Conservation (phyloP, 2,797 vertebrate genomes). For the Rhinatrema bivittatum region DNA sequence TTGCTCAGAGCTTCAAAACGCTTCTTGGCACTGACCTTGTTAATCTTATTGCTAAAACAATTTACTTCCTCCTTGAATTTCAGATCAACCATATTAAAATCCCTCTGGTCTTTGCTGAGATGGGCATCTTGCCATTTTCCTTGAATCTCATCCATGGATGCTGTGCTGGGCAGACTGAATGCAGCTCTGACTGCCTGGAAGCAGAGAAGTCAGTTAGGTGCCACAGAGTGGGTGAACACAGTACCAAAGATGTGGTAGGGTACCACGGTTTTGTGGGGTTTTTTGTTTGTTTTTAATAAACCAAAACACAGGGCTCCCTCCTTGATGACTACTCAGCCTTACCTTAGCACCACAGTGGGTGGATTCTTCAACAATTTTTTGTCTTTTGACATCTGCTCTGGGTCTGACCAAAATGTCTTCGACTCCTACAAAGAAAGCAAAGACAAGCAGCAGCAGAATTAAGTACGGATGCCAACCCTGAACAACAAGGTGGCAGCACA, state of each 20-base stretch:
- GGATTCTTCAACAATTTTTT: slow-evolving; percentile 71
- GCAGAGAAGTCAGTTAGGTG: not conserved
- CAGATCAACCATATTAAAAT: slow-evolving; percentile 88
- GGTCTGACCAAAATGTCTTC: slow-evolving; percentile 91
- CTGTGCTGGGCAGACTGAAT: slow-evolving; percentile 68
- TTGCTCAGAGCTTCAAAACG: too few relatives aligned
- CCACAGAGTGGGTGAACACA: not conserved
- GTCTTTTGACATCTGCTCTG: slow-evolving; percentile 68
- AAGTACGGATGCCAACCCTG: too few relatives aligned
- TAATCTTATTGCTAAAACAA: slow-evolving; percentile 86
- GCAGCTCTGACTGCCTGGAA: slow-evolving; percentile 76
- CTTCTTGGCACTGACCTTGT: slow-evolving; percentile 69
- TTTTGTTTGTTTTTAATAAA: too few relatives aligned
- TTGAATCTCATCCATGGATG: slow-evolving; percentile 57
- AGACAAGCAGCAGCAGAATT: too few relatives aligned
- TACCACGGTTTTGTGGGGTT: too few relatives aligned
- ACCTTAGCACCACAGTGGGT: slow-evolving; percentile 71
- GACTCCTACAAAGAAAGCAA: slow-evolving; percentile 68
- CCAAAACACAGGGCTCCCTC: too few relatives aligned
- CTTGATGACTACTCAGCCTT: slow-evolving; percentile 15
- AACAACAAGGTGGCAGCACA: too few relatives aligned
- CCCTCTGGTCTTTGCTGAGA: slow-evolving; percentile 84
- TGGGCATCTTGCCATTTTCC: slow-evolving; percentile 90
- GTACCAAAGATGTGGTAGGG: too few relatives aligned
- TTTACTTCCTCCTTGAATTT: slow-evolving; percentile 95